Conservation (phyloP, 2,113 vertebrate genomes). For the Leptobrachium ailaonicum region DNA sequence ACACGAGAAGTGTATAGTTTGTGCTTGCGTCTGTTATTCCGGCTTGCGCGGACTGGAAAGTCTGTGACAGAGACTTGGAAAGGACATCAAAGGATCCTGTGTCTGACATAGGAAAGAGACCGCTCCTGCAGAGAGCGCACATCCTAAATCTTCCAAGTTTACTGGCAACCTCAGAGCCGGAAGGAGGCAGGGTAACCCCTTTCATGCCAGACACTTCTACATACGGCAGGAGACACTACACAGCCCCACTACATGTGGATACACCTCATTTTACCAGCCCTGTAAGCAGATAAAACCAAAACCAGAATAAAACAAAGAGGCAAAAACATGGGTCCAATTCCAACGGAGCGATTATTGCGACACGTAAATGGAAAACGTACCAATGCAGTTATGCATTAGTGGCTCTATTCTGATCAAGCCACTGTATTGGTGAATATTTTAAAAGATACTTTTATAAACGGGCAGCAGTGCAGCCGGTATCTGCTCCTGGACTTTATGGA, state of each 20-base stretch:
- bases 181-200: neutral
- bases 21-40: constrained; percentile 20
- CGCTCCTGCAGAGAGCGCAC: constrained; percentile 43
- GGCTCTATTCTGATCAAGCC: too few species aligned
- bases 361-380: too few species aligned
- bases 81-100: constrained; percentile 41
- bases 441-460: too few species aligned
- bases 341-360: too few species aligned
- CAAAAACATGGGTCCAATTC: too few species aligned
- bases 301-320: too few species aligned
- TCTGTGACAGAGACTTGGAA: constrained; percentile 45
- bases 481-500: too few species aligned
- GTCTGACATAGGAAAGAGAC: constrained; percentile 37
- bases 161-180: constrained; percentile 17
- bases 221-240: neutral
- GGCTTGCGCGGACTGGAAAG: constrained; percentile 38
- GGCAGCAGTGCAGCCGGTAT: too few species aligned
- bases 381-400: too few species aligned
- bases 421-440: too few species aligned
- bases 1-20: constrained; percentile 11
- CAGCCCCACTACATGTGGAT: neutral
- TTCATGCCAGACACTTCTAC: constrained; percentile 17
- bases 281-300: too few species aligned
- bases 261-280: neutral
- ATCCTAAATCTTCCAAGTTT: constrained; percentile 45